Base-by-base conservation (phyloP, 2,888 invertebrate genomes). In the Hypselothyrea guttata region DNA sequence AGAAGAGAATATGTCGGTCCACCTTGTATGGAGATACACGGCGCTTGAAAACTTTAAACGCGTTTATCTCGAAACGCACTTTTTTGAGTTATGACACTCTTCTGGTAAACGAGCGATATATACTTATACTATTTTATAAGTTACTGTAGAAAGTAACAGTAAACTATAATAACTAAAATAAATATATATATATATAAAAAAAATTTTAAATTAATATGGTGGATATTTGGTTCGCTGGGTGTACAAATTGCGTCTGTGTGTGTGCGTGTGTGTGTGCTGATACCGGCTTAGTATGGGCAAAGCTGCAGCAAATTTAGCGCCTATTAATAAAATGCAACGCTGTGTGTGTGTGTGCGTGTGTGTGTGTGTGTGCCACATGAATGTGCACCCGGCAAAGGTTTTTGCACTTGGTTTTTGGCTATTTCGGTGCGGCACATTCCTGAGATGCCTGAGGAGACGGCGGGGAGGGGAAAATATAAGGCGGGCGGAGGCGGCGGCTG, bases 341-440 rank as follows among this genome's bases (percentile, higher is more conserved):
- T 59, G 52, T 54, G 28, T 12, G 28, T 18, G 22, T n/a, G n/a
- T 27, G 34, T 60, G 61, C 34, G 42, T 33, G 37, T 46, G 30
- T 30, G n/a, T n/a, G 30, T 30, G n/a, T 30, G 40, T 11, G 12
- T 11, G 12, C 27, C 11, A 18, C 27, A 11, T 12, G 27, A 27
- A 27, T 48, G 45, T 44, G 48, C 30, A 44, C 41, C 56, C 53
- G 67, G 69, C 51, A 71, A 72, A 84, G 85, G 83, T 84, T 84
- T 85, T 83, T 85, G 85, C 83, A 85, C 85, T 83, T 83, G 71
- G 63, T 61, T 70, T 42, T 66, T 56, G 51, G 63, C 66, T 84
- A 85, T 85, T 83, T 81, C 73, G 51, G 66, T 73, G 63, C 71
- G 53, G 51, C 63, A 69, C 83, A 85, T 83, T 85, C 85, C 71